Percentiles rank a stretch among this genome's conserved stretches.
Conservation (phyloP, 2,888 invertebrate species). For the Cephus runcator region DNA sequence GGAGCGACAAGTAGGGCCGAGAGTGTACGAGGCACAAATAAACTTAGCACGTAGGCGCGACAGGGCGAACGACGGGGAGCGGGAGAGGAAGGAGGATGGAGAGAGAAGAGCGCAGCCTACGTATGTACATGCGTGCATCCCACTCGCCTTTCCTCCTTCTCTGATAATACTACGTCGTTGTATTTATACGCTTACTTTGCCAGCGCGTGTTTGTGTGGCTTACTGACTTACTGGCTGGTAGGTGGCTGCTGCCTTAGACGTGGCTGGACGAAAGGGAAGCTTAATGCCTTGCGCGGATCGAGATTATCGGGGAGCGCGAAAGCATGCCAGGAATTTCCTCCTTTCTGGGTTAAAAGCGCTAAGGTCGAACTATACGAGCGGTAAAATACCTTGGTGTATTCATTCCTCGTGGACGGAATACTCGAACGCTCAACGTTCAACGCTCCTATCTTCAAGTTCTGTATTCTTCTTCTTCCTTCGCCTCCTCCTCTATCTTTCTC, state of each 20-base stretch:
- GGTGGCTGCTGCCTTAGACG: background rate
- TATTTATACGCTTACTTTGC: background rate
- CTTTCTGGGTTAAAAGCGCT: conserved; percentile 38
- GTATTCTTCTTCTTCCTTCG: conserved; percentile 3
- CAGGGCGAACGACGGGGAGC: background rate
- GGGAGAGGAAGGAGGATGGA: conserved; percentile 4
- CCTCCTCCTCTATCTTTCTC: background rate
- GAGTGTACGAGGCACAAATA: background rate
- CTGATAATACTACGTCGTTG: background rate
- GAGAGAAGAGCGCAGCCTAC: background rate
- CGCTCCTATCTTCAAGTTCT: conserved; percentile 23
- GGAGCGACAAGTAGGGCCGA: background rate
- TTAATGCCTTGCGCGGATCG: conserved; percentile 28
- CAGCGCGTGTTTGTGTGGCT: background rate
- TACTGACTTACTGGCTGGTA: background rate
- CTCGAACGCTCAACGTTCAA: background rate
- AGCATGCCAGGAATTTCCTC: conserved; percentile 35
- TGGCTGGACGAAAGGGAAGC: background rate
- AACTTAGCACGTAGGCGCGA: background rate
- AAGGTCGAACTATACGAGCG: background rate
- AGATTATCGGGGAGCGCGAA: conserved; percentile 32
- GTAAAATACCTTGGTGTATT: background rate
- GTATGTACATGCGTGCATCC: background rate
- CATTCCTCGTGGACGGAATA: background rate
- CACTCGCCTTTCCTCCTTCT: background rate